Conservation (phyloP, 2,888 invertebrate genomes). For the Mythimna vitellina region DNA sequence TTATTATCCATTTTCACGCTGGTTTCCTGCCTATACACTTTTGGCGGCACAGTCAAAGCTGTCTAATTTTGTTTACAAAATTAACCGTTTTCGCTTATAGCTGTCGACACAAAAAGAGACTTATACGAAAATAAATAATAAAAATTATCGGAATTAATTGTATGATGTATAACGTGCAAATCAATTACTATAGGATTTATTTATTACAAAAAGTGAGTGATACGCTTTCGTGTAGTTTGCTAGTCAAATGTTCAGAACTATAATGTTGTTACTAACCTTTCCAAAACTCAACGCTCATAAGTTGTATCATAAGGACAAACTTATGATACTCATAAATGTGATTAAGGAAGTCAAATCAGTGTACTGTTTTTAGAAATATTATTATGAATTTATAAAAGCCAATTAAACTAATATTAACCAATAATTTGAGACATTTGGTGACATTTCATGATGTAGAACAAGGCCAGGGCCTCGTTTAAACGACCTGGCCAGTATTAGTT, state of each 20-base stretch:
- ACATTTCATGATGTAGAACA: too few species aligned
- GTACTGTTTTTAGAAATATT: conserved; percentile 27
- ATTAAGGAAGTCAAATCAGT: background rate
- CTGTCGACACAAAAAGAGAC: conserved; percentile 22
- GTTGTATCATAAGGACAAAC: conserved; percentile 26
- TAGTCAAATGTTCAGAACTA: background rate
- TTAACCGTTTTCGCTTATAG: conserved; percentile 7
- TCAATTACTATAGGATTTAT: background rate
- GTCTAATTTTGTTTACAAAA: background rate
- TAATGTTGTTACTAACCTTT: background rate
- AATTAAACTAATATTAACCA: conserved; percentile 9
- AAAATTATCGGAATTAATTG: conserved; percentile 15
- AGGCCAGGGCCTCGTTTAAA: too few species aligned
- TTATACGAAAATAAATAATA: conserved; percentile 32
- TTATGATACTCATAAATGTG: conserved; percentile 32
- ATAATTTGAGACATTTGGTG: too few species aligned
- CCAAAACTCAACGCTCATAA: conserved; percentile 20
- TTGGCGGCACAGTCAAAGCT: too few species aligned
- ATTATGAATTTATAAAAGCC: conserved; percentile 35
- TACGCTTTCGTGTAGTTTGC: background rate
- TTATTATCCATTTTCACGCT: background rate
- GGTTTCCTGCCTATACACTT: conserved; percentile 4
- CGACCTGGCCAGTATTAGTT: too few species aligned
- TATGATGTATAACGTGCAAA: background rate
- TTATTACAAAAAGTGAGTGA: conserved; percentile 23